Percentiles rank a stretch among this genome's conserved stretches.
These are phyloP conservation scores for Campylomormyrus numenius DNA, from an alignment of 2,113 vertebrate genomes.

Conservation along the genomic window DNA sequence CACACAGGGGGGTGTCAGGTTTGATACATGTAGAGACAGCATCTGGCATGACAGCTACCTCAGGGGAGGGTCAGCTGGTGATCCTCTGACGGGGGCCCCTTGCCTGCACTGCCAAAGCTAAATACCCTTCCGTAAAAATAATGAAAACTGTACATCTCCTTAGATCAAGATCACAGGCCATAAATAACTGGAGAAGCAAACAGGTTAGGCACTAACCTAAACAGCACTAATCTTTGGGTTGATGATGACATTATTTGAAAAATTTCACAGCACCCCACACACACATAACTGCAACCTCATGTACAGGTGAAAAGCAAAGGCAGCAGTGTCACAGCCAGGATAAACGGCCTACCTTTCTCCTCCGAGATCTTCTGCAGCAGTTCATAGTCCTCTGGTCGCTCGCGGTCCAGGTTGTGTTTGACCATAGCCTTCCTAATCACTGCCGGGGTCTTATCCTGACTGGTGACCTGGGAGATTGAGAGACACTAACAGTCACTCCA, in stretches of 20 bases:
- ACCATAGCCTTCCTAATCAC: slow-evolving; percentile 97
- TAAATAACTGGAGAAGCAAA: not conserved
- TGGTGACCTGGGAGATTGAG: slow-evolving; percentile 73
- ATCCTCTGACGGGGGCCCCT: not conserved
- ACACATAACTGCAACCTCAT: not conserved
- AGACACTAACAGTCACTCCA: not conserved
- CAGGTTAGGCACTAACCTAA: not conserved
- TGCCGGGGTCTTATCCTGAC: slow-evolving; percentile 90
- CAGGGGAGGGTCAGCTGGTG: not conserved
- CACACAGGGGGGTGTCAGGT: not conserved
- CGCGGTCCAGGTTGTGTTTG: slow-evolving; percentile 91
- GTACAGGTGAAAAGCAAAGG: not conserved
- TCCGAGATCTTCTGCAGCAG: slow-evolving; percentile 91
- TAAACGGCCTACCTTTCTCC: slow-evolving; percentile 72
- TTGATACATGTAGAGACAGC: not conserved
- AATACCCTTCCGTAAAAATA: not conserved
- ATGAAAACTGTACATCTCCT: not conserved
- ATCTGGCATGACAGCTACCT: no score
- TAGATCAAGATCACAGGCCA: not conserved
- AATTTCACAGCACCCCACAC: not conserved
- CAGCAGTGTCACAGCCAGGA: not conserved
- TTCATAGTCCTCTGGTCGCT: slow-evolving; percentile 85
- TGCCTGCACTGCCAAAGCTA: not conserved
- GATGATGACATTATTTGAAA: not conserved
- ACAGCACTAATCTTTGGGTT: not conserved